Evolutionary conservation across 2,113 vertebrate species (phyloP), one percentile per base, ranked within the genome.

Genomic region (Perccottus glenii): DNA sequence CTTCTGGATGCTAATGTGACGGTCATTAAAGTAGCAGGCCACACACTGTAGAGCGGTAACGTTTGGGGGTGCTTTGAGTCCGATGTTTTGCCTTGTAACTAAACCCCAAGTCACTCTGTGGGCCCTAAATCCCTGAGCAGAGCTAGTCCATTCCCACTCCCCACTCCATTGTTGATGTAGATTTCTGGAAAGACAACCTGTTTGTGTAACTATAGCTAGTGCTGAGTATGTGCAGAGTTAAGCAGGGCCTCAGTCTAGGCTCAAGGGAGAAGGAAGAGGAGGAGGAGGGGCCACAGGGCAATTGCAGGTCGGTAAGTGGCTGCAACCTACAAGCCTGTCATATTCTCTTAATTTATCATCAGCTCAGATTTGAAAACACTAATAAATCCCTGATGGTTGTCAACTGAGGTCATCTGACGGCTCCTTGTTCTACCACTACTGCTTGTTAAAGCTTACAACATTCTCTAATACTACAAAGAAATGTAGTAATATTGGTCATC

Each of bases 21-120:
- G 77, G 57, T 82, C 73, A 79, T 84, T 71, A 78, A 71, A 6
- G 57, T 57, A 62, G 50, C 35, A 66, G 76, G 70, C 79, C 82
- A 86, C 78, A 81, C 77, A 70, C 79, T 72, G 62, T 61, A 60
- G 62, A 62, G 67, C 72, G 64, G 50, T 63, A 73, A 55, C 16
- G 32, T 68, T 83, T 77, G 60, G 64, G n/a, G 83, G 65, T 62
- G 70, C 67, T 82, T 72, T 57, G 70, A 59, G 68, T 64, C 57
- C 1, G 8, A 75, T 90, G 87, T 87, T 89, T 91, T 91, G 79
- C 82, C 88, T 86, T 88, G 89, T 87, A 90, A 90, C 89, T 67
- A 80, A 87, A 90, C 64, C 79, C 87, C 60, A 16, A 82, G 78
- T 85, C 47, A 36, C 70, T 83, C 65, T 35, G 5, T 56, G 77